Base-by-base conservation (phyloP, 1,140 invertebrate genomes). In the Diploscapter pachys region DNA sequence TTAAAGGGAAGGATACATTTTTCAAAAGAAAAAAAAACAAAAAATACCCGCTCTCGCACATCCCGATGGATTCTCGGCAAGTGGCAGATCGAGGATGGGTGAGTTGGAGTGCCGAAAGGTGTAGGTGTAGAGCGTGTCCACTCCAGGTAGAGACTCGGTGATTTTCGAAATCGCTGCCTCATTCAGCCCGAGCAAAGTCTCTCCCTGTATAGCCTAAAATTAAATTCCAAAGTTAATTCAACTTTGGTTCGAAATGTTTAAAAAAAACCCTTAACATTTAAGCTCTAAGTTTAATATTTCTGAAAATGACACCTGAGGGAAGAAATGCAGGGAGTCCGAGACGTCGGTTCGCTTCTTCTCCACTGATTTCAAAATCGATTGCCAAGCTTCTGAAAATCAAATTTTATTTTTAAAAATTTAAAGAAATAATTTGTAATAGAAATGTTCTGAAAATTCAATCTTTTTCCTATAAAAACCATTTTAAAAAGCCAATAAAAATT, bases 51-150 rank as follows among this genome's bases (percentile, higher is more conserved):
- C 92, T 71, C 95, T 89, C 4, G 95, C 95, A 86, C 93, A 93
- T 0, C 95, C 96, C 64, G 92, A 92, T 59, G 95, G 95, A 89
- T 99, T 99, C 73, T 98, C 93, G 48, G 95, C 94, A 71, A 98
- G 88, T 13, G 96, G 96, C 80, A 98, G 89, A 86, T 98, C 95
- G 67, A 99, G 89, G 61, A 98, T 86, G 5, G 94, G 94, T 86
- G 95, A 95, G 48, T 77, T 73, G 49, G 93, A 89, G 88, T 95
- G 98, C 87, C 96, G 96, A 86, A 98, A 98, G 79, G 92, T 91
- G 88, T 99, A 99, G 86, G 97, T 93, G 55, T 91, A 91, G 51
- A 99, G 88, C 2, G 93, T 94, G 84, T 99, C 96, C 73, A 98
- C 91, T 4, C 96, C 96, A 86, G 89, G 88, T 72, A 91, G 82